Conservation (phyloP, 2,113 vertebrate genomes). For the Pseudorectes ferrugineus region DNA sequence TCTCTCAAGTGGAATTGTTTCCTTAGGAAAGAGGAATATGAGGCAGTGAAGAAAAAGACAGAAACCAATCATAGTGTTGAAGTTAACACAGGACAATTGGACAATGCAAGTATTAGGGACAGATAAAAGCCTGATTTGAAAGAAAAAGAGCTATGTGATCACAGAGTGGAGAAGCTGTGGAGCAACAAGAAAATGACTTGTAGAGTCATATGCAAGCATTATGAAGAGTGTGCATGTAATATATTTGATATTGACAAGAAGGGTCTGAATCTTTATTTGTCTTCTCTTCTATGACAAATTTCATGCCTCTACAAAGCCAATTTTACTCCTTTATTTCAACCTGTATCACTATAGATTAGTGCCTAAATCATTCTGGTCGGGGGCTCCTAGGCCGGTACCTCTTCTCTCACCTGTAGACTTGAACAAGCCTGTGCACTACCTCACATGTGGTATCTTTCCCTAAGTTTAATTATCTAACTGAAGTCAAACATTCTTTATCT, state of each 20-base stretch:
- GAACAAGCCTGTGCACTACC: background rate
- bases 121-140: background rate
- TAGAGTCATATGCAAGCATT: background rate
- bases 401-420: background rate
- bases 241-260: background rate
- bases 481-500: background rate
- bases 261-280: background rate
- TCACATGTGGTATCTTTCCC: background rate
- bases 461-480: background rate
- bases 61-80: background rate
- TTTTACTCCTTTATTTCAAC: background rate
- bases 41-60: background rate
- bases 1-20: background rate
- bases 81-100: background rate
- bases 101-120: background rate
- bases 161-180: background rate
- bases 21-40: background rate
- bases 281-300: background rate
- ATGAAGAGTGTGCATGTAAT: accelerated
- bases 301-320: background rate
- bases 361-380: background rate
- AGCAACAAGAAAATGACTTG: background rate
- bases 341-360: background rate
- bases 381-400: background rate
- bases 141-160: background rate